Conservation (phyloP, 2,113 vertebrate genomes). For the Oreamnos americanus region DNA sequence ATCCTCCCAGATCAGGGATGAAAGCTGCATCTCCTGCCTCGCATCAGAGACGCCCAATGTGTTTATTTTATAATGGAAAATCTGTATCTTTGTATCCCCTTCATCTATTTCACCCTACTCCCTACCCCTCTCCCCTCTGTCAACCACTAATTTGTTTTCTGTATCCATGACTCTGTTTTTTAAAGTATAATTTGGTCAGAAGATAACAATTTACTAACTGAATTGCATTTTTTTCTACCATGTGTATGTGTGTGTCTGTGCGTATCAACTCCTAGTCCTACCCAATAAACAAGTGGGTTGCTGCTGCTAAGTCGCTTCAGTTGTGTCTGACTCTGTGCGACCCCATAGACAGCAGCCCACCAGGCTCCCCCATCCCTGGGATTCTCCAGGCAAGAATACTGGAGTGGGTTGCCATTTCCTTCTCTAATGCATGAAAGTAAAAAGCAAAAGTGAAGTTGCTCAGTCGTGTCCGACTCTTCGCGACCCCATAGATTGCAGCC, state of each 20-base stretch:
- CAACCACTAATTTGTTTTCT: not conserved
- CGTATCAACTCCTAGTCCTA: not conserved
- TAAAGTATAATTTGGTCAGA: not conserved
- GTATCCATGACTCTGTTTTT: not conserved
- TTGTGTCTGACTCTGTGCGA: accelerated
- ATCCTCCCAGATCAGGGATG: not conserved
- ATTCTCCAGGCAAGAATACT: too few species aligned
- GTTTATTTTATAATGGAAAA: not conserved
- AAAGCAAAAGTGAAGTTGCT: too few species aligned
- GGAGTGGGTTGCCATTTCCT: too few species aligned
- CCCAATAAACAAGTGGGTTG: not conserved
- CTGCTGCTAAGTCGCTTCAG: too few species aligned
- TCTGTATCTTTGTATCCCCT: not conserved
- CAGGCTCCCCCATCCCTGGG: too few species aligned
- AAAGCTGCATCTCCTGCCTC: not conserved
- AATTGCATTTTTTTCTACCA: not conserved
- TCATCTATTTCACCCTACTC: not conserved
- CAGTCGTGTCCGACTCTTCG: too few species aligned
- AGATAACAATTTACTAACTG: not conserved
- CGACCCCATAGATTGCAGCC: too few species aligned
- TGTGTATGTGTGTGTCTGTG: not conserved
- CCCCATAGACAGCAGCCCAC: too few species aligned
- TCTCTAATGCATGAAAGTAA: too few species aligned
- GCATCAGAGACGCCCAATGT: not conserved
- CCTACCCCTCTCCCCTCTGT: not conserved